These are phyloP conservation scores for Brachionus plicatilis DNA, from an alignment of 1,140 invertebrate genomes.

Conservation along the genomic window DNA sequence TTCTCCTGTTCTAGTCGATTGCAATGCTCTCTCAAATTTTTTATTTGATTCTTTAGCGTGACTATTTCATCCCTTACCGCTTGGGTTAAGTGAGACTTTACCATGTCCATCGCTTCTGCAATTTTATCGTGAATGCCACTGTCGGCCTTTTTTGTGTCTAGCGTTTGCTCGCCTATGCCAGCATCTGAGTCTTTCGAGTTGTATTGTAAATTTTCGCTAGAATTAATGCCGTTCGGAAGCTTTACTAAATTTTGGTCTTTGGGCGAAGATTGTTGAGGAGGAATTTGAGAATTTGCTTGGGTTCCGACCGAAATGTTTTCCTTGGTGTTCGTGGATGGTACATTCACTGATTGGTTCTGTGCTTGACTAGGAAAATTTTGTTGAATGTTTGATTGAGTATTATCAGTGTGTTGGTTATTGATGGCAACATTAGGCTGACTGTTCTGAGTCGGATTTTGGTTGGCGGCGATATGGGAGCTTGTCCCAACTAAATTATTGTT, in stretches of 20 bases:
- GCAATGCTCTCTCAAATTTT: not conserved
- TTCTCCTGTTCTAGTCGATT: conserved; percentile 31
- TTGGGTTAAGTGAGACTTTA: conserved; percentile 23
- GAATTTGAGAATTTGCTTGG: not conserved
- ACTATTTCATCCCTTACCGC: conserved; percentile 34
- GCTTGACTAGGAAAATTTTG: not conserved
- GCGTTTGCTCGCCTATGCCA: too few relatives aligned
- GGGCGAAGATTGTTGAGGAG: not conserved
- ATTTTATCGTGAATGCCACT: conserved; percentile 23
- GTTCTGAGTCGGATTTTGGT: not conserved
- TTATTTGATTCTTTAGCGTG: conserved; percentile 28
- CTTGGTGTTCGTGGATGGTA: not conserved
- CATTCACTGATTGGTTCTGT: not conserved
- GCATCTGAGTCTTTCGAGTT: not conserved
- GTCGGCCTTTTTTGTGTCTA: not conserved
- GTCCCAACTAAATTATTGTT: not conserved
- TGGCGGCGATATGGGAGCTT: not conserved
- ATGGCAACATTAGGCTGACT: not conserved
- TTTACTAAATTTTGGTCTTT: conserved; percentile 4
- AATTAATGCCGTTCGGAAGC: not conserved
- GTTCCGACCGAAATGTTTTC: not conserved
- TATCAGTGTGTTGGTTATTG: not conserved
- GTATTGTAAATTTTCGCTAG: not conserved
- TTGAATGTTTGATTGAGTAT: conserved; percentile 3
- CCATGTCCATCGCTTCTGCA: conserved; percentile 8